Evolutionary conservation across 2,113 vertebrate genomes (phyloP), one percentile per base, ranked within the genome.

Genomic region (Dermatemys mawii): DNA sequence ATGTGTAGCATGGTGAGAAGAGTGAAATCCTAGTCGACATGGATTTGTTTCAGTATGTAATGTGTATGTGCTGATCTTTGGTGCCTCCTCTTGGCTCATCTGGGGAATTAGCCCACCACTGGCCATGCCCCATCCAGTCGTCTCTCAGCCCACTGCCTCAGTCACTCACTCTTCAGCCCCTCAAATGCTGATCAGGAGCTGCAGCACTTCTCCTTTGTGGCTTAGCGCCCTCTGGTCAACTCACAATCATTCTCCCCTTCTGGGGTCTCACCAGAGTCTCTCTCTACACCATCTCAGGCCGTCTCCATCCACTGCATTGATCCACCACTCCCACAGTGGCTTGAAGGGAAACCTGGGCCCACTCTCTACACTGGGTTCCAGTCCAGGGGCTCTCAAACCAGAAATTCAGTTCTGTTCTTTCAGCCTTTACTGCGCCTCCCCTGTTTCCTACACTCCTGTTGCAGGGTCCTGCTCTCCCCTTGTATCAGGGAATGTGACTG

Each of bases 41-140:
- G 44, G 27, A 86, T 51, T 55, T 0, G 0, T n/a, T 90, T 57
- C 44, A 84, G 22, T 2, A 4, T 38, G 1, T 46, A 17, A 79
- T 60, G 27, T 4, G 55, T 13, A 32, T 32, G 55, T 60, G 55
- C 27, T 57, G 10, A 27, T 60, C 27, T 14, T 32, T 14, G 54
- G 54, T 10, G 16, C 60, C 35, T n/a, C 14, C 16, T n/a, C 7
- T 19, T 67, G 35, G 32, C 60, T 67, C 35, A n/a, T 17, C 35
- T 67, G 60, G 14, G 60, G 32, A 67, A 9, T n/a, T 67, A 67
- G 32, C 60, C 19, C 32, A 35, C 35, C 35, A 67, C 60, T 67
- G 35, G 35, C 35, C 60, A n/a, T 4, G 35, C 14, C 60, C 35
- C 4, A 17, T 67, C 60, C 35, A 7, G 32, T 14, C 7, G 35